Percentiles rank a stretch among this genome's conserved stretches.
These are phyloP conservation scores for Drosophila grimshawi DNA, from an alignment of 1,140 invertebrate genomes.

Conservation along the genomic window DNA sequence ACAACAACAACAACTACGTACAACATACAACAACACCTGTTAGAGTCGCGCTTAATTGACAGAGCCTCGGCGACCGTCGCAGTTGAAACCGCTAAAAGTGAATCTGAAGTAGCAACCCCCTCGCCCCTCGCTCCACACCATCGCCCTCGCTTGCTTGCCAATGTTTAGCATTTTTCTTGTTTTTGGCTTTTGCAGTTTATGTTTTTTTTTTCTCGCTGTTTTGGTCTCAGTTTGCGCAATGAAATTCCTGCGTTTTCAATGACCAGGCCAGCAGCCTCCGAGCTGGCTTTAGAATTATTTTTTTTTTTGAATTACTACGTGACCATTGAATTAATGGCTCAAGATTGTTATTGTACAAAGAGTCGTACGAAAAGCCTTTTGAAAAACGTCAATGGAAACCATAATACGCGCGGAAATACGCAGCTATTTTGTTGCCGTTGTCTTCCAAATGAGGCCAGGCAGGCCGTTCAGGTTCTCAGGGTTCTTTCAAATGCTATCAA, in stretches of 20 bases:
- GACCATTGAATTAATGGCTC: constrained; percentile 63
- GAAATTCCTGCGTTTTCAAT: constrained; percentile 61
- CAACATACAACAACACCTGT: constrained; percentile 18
- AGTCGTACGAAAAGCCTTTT: constrained; percentile 23
- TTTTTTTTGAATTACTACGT: constrained; percentile 56
- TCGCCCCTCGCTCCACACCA: background rate
- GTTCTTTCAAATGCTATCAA: constrained; percentile 29
- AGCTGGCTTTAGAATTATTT: constrained; percentile 65
- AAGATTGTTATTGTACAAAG: constrained; percentile 32
- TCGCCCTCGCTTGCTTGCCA: background rate
- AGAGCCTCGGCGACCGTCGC: constrained; percentile 43
- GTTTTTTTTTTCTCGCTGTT: constrained; percentile 8
- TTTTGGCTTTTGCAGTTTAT: constrained; percentile 19
- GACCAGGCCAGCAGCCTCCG: constrained; percentile 36
- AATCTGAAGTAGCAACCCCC: constrained; percentile 53
- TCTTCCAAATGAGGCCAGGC: constrained; percentile 12
- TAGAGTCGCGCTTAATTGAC: constrained; percentile 46
- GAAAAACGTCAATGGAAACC: constrained; percentile 38
- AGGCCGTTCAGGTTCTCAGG: constrained; percentile 27
- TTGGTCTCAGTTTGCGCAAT: constrained; percentile 58
- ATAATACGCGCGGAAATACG: constrained; percentile 42
- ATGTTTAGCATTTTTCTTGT: constrained; percentile 34
- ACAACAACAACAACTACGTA: constrained; percentile 20
- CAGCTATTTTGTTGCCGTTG: constrained; percentile 28
- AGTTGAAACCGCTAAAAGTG: constrained; percentile 53